Conservation (phyloP, 2,797 vertebrate genomes). For the Hafferia zeledoni region DNA sequence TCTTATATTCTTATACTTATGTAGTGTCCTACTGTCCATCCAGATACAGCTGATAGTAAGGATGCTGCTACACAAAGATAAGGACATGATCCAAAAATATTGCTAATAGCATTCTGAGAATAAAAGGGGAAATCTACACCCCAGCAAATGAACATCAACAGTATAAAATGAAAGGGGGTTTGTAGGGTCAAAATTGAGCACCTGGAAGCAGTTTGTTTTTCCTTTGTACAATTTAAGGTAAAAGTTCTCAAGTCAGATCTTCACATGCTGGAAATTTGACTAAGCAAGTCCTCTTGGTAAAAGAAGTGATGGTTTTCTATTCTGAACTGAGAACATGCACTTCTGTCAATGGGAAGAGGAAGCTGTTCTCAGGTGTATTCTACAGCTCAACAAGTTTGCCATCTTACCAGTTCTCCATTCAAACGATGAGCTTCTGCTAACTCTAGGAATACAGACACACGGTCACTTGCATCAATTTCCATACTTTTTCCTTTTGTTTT, state of each 20-base stretch:
- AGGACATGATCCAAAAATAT: neutral
- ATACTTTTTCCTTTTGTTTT: constrained; percentile 83
- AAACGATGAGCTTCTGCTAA: constrained; percentile 90
- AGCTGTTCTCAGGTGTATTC: neutral
- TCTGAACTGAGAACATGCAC: neutral
- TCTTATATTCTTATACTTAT: rapidly evolving
- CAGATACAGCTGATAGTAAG: neutral
- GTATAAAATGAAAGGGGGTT: neutral
- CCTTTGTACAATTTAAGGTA: neutral
- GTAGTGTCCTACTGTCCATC: neutral
- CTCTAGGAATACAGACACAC: constrained; percentile 91
- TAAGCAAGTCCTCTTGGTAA: neutral
- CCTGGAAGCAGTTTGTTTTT: neutral
- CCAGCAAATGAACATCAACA: neutral
- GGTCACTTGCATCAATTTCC: constrained; percentile 85
- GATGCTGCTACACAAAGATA: neutral
- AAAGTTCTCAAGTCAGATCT: neutral
- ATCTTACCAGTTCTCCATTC: constrained; percentile 90
- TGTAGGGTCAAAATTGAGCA: neutral
- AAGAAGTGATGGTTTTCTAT: neutral
- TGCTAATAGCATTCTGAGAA: neutral
- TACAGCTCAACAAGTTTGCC: neutral
- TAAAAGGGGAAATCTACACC: neutral
- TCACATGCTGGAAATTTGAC: neutral
- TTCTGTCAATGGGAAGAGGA: neutral